Evolutionary conservation across 2,113 vertebrate species (phyloP).

Genomic region (Setophaga kirtlandii): DNA sequence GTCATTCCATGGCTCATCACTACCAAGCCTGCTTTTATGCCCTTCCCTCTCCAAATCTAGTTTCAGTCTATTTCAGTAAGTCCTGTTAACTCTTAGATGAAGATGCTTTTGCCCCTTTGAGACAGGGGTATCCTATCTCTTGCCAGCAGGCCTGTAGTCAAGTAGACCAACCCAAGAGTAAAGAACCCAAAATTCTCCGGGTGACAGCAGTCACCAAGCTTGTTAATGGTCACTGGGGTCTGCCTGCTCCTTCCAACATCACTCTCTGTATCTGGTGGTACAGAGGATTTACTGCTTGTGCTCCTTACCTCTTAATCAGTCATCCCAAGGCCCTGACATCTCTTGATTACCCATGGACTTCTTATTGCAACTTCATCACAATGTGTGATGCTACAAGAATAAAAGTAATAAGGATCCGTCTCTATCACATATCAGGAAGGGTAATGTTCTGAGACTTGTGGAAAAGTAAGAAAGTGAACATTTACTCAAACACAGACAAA

Average conservation of each 20-base stretch:
- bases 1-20: neutral
- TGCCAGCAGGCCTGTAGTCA: neutral
- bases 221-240: too few species aligned
- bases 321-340: neutral
- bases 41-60: neutral
- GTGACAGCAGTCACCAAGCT: neutral
- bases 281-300: neutral
- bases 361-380: neutral
- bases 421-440: neutral
- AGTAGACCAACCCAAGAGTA: fast-evolving
- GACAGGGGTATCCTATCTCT: neutral
- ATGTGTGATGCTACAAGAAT: constrained; percentile 1
- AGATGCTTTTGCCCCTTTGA: neutral
- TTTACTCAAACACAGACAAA: neutral
- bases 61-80: neutral
- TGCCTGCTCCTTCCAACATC: neutral
- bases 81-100: neutral
- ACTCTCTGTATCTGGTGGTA: neutral
- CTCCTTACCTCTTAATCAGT: neutral
- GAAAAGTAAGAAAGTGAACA: constrained; percentile 29
- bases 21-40: neutral
- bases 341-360: neutral
- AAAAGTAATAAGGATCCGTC: constrained; percentile 29
- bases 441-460: constrained; percentile 22
- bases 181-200: neutral